A percentile compares a stretch with the other conserved stretches of the same genome.
Evolutionary conservation across 2,888 invertebrate genomes (phyloP).

Genomic region (Micoletzkya japonica): DNA sequence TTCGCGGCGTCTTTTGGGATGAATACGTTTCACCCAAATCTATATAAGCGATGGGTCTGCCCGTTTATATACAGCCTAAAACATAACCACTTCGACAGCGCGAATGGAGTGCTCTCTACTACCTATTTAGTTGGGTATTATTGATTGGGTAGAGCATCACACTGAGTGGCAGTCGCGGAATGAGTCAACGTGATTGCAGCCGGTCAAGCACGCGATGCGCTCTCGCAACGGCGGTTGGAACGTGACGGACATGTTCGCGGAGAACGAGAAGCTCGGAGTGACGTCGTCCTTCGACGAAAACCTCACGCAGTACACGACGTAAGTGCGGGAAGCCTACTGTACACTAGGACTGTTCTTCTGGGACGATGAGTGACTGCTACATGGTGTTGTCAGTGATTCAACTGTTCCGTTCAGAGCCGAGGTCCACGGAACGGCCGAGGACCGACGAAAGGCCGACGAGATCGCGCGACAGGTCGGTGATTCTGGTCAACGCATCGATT

Average conservation of each 20-base stretch:
- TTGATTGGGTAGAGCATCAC: too few relatives aligned
- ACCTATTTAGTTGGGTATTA: too few relatives aligned
- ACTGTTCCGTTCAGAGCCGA: constrained; percentile 21
- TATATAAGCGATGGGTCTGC: too few relatives aligned
- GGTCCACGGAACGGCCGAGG: constrained; percentile 9
- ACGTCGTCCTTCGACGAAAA: constrained; percentile 88
- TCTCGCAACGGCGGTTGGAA: constrained; percentile 80
- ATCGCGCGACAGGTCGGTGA: constrained; percentile 8
- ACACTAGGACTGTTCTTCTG: constrained; percentile 8
- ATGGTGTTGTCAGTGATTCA: background rate
- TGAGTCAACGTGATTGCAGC: too few relatives aligned
- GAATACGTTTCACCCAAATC: too few relatives aligned
- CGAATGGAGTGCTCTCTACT: too few relatives aligned
- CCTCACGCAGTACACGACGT: constrained; percentile 82
- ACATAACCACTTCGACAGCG: too few relatives aligned
- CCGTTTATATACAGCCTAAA: too few relatives aligned
- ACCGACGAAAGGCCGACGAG: constrained; percentile 7
- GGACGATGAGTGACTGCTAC: background rate
- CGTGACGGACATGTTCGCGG: constrained; percentile 91
- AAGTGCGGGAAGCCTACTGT: constrained; percentile 24
- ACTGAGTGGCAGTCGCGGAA: background rate
- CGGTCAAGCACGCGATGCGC: background rate
- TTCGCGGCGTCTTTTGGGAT: too few relatives aligned
- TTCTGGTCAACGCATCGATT: background rate
- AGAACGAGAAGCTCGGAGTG: constrained; percentile 89